Evolutionary conservation across 2,797 vertebrate genomes (phyloP).

Genomic region (Glyptemys insculpta): DNA sequence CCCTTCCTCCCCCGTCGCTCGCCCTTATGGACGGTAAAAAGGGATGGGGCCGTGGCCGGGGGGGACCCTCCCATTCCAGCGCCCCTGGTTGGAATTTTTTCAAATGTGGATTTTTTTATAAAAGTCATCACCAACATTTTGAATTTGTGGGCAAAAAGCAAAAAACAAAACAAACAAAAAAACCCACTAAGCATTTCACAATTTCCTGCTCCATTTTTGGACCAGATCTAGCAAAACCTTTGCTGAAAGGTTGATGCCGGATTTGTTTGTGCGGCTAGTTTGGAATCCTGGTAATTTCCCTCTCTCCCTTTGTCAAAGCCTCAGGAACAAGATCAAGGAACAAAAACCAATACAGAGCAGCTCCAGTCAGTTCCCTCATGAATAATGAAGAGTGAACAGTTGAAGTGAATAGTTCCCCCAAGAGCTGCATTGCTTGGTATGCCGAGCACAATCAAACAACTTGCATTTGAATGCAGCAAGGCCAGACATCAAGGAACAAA

Average conservation of each 20-base stretch:
- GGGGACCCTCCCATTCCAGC: no score
- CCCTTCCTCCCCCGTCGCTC: no score
- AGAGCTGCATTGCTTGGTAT: conserved; percentile 21
- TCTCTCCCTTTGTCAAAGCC: conserved; percentile 60
- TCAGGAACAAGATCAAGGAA: conserved; percentile 45
- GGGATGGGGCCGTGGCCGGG: accelerated
- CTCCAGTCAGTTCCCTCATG: conserved; percentile 53
- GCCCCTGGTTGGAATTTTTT: neutral
- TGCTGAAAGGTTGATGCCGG: conserved; percentile 40
- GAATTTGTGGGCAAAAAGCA: neutral
- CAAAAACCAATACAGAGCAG: conserved; percentile 64
- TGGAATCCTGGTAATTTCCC: conserved; percentile 62
- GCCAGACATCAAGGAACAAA: conserved; percentile 21
- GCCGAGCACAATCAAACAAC: conserved; percentile 7
- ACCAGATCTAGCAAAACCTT: conserved; percentile 24
- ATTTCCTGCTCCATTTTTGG: conserved; percentile 32
- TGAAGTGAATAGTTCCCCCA: conserved; percentile 58
- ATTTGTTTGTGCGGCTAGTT: conserved; percentile 52
- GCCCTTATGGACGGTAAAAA: neutral
- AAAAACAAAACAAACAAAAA: neutral
- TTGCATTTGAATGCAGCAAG: conserved; percentile 11
- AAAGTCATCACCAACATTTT: neutral
- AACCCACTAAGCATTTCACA: neutral
- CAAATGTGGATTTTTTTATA: neutral
- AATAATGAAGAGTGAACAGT: conserved; percentile 66